Evolutionary conservation across 2,888 invertebrate genomes (phyloP).

Genomic region (Artemia sinica): DNA sequence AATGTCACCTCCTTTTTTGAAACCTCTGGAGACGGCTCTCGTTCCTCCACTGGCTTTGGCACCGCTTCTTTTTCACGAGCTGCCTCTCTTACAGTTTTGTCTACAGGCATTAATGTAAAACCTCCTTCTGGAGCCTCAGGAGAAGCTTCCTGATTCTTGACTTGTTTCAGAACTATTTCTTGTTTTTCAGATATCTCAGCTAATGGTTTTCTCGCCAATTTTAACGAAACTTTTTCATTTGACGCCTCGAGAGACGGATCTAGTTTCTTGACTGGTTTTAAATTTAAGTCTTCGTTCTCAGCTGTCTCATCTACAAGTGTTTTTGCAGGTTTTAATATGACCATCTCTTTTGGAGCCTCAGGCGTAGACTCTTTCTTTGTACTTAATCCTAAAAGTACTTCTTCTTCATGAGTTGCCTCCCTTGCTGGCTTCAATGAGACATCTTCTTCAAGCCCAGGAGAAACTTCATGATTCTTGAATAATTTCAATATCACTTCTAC

Average conservation of each 20-base stretch:
- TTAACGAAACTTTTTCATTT: not conserved
- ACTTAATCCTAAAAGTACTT: too few species aligned
- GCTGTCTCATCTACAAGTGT: not conserved
- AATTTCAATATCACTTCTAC: too few species aligned
- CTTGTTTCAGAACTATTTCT: slow-evolving; percentile 4
- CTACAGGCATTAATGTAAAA: slow-evolving; percentile 17
- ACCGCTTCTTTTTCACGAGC: slow-evolving; percentile 16
- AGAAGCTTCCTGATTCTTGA: slow-evolving; percentile 18
- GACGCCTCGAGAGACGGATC: too few species aligned
- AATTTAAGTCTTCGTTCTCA: too few species aligned
- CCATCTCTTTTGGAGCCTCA: not conserved
- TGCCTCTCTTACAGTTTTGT: slow-evolving; percentile 14
- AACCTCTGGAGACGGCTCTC: slow-evolving; percentile 8
- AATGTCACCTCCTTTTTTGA: slow-evolving; percentile 18
- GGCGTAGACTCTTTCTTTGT: too few species aligned
- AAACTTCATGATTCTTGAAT: too few species aligned
- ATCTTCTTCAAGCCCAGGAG: too few species aligned
- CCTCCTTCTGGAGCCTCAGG: slow-evolving; percentile 20
- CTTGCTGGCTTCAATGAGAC: too few species aligned
- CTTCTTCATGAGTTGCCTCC: too few species aligned
- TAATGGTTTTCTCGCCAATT: not conserved
- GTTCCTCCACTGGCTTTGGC: slow-evolving; percentile 18
- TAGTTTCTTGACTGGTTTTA: too few species aligned
- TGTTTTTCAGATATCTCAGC: slow-evolving; percentile 14
- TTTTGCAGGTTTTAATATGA: slow-evolving; percentile 3